Base-by-base conservation (phyloP, 2,113 vertebrate genomes). In the Chaenocephalus aceratus region DNA sequence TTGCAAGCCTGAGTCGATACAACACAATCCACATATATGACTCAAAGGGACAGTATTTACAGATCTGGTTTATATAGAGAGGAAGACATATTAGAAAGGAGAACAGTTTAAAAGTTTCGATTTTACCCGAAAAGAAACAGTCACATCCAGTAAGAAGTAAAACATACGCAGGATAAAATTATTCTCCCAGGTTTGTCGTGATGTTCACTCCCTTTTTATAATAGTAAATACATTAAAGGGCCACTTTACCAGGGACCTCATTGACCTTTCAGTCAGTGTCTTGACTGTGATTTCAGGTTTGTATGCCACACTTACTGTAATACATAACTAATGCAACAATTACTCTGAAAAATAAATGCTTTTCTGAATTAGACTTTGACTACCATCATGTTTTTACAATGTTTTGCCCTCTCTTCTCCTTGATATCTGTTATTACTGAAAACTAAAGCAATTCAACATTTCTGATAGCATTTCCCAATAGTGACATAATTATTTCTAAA, bases 1-100 rank as follows among this genome's bases (percentile, higher is more conserved):
- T 89, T 91, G 91, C 91, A 93, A 94, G 91, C 90, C 90, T 92
- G 92, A 92, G 83, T 93, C 88, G 44, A 90, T 90, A 94, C 93
- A 92, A 85, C 91, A 90, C 92, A 92, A 92, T 90, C 84, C 93
- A 95, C 93, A 91, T 86, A 72, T 86, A 83, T 69, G 87, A 93
- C 81, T 90, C 77, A 80, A 85, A 94, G 81, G 58, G 92, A 93
- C 72, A 69, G 52, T 91, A 89, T 94, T 92, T 94, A 94, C 94
- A 95, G 61, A 65, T 89, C 65, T 60, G 82, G 77, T 89, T 90
- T 79, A 85, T 86, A 87, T 77, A 80, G 79, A 82, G 85, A 94
- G 91, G 92, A 94, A 94, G 93, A 94, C 92, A 56, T 89, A 79
- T 86, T 79, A 83, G 79, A 91, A 88, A 88, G 88, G 76, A 85